These are phyloP conservation scores for Aphodius granarius DNA, from an alignment of 2,888 invertebrate species.

Conservation along the genomic window DNA sequence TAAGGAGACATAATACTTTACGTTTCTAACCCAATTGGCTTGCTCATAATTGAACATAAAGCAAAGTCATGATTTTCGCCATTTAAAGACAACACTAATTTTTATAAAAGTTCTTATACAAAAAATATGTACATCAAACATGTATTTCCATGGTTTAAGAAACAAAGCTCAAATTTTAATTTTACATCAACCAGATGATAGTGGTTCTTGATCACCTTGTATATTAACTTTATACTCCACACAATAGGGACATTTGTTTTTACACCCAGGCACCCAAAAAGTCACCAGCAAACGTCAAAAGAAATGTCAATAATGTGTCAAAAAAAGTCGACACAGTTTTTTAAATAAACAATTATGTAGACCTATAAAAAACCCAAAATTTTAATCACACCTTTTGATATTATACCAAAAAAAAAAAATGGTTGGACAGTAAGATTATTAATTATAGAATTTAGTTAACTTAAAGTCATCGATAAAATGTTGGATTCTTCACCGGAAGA, in stretches of 20 bases:
- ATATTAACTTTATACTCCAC: not conserved
- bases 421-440: not conserved
- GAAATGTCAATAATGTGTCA: not conserved
- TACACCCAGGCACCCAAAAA: not conserved
- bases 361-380: not conserved
- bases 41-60: too few relatives aligned
- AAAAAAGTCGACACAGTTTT: not conserved
- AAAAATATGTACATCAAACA: too few relatives aligned
- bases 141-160: too few relatives aligned
- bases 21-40: too few relatives aligned
- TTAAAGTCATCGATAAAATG: slow-evolving; percentile 48
- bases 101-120: too few relatives aligned
- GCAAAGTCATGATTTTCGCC: too few relatives aligned
- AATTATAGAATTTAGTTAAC: too few relatives aligned
- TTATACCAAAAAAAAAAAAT: not conserved
- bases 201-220: not conserved
- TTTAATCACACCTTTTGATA: not conserved
- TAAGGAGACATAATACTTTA: too few relatives aligned
- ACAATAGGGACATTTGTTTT: not conserved
- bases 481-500: slow-evolving; percentile 78
- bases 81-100: too few relatives aligned
- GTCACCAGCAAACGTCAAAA: not conserved
- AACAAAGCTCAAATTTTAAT: too few relatives aligned
- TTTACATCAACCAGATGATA: not conserved
- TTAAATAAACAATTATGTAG: not conserved